Evolutionary conservation across 2,888 invertebrate genomes (phyloP).

Genomic region (Hirtodrosophila duncani): DNA sequence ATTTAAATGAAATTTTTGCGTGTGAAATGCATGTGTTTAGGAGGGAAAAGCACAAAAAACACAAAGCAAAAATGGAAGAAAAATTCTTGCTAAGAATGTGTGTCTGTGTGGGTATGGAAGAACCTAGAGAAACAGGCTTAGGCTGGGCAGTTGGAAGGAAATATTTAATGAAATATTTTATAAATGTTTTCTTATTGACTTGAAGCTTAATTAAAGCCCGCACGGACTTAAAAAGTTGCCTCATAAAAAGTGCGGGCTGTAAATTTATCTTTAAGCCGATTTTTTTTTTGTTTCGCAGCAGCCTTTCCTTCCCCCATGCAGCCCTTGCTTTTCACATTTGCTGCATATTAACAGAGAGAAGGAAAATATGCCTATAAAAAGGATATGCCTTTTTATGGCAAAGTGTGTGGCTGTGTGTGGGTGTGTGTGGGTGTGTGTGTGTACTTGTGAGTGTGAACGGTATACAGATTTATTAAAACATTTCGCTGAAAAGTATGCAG

Average conservation of each 20-base stretch:
- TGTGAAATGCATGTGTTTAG: constrained; percentile 38
- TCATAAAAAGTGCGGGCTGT: constrained; percentile 5
- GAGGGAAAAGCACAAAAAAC: constrained; percentile 24
- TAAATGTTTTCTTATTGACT: constrained; percentile 2
- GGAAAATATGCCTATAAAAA: constrained; percentile 30
- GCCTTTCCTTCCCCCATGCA: background rate
- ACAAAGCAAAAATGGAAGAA: constrained; percentile 16
- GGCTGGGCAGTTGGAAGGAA: constrained; percentile 4
- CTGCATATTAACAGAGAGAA: constrained; percentile 12
- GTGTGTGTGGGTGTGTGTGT: constrained; percentile 12
- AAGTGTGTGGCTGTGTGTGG: constrained; percentile 10
- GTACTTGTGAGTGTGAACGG: constrained; percentile 3
- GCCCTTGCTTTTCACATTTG: too few species aligned
- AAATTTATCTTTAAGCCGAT: constrained; percentile 35
- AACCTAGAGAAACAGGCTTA: background rate
- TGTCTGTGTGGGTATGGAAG: background rate
- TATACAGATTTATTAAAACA: constrained; percentile 52
- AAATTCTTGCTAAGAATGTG: constrained; percentile 16
- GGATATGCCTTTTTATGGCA: constrained; percentile 36
- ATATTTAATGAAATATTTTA: constrained; percentile 57
- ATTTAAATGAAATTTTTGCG: constrained; percentile 53
- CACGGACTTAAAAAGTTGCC: constrained; percentile 20
- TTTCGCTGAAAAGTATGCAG: constrained; percentile 20
- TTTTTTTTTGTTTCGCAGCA: constrained; percentile 11
- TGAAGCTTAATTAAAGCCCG: constrained; percentile 43